Evolutionary conservation across 2,888 invertebrate species (phyloP), one percentile per base, ranked within the genome.

Genomic region (Ecdyonurus torrentis): DNA sequence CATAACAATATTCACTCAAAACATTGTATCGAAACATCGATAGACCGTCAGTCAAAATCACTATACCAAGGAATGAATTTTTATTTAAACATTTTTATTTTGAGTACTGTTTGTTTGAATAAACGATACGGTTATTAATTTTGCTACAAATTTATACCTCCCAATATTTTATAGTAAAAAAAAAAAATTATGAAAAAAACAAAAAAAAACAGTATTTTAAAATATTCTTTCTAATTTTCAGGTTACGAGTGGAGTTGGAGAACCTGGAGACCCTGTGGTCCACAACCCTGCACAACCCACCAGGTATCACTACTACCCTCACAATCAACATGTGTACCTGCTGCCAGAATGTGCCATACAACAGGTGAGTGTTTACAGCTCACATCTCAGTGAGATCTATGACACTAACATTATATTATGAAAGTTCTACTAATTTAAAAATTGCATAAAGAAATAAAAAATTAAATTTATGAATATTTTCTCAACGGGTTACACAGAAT

Each of bases 291-390:
- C 83, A 59, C 91, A 91, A 74, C 91, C 92, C 24, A 92, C 91
- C 67, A 91, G 91, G 78, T 92, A 93, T 77, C 91, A 93, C 76
- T 92, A 91, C 78, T 92, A 91, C 76, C 92, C 92, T 25, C 92
- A 92, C 78, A 91, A 92, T 77, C 91, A 92, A 76, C 91, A 92
- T 77, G 89, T 91, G 72, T 92, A 92, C 77, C 78, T 91, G 71
- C 80, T 94, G 70, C 93, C 93, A 66, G 93, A 93, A 77, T 94
- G 94, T 77, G 93, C 93, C 68, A 90, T 93, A 70, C 93, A 94
- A 77, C 93, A 94, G 81, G 89, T 85, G 72, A 69, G 69, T 67
- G 52, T 23, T 23, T 50, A 10, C 37, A 37, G 7, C 37, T 10
- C 5, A 37, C 7, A 37, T n/a, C 52, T 52, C 52, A 52, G 19